Conservation (phyloP, 92 coral and sea anemone species). For the Muricea muricata region DNA sequence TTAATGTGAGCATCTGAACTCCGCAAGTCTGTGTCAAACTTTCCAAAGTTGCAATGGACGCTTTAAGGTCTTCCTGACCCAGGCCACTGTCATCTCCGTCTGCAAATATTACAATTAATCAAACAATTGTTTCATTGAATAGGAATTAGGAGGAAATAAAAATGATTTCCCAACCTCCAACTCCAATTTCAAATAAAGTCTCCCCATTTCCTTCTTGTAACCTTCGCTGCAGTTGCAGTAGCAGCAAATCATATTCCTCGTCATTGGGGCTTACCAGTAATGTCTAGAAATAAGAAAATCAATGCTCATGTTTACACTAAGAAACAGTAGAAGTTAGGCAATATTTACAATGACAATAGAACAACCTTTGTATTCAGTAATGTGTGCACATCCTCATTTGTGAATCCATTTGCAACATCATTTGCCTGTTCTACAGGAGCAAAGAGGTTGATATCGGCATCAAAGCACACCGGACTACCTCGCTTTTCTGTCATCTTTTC, state of each 20-base stretch:
- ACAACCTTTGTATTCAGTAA: conserved; percentile 30
- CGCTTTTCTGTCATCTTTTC: neutral
- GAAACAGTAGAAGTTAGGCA: neutral
- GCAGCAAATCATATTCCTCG: conserved; percentile 81
- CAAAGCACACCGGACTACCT: conserved; percentile 37
- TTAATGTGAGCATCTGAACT: conserved; percentile 74
- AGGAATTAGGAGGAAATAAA: no score
- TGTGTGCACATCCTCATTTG: neutral
- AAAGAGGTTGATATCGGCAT: conserved; percentile 80
- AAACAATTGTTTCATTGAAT: no score
- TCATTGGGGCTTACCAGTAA: conserved; percentile 89
- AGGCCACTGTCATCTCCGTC: conserved; percentile 89
- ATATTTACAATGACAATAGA: neutral
- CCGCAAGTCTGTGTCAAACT: conserved; percentile 78
- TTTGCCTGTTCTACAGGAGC: conserved; percentile 81
- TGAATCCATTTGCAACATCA: conserved; percentile 66
- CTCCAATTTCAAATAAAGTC: conserved; percentile 91
- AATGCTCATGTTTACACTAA: no score
- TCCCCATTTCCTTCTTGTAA: conserved; percentile 91
- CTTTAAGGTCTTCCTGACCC: conserved; percentile 77
- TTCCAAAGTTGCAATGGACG: conserved; percentile 85
- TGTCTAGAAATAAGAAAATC: conserved; percentile 53
- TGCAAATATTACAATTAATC: no score
- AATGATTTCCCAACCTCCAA: conserved; percentile 75
- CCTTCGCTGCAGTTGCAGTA: conserved; percentile 76